Evolutionary conservation across 2,113 vertebrate genomes (phyloP), one percentile per base, ranked within the genome.

Genomic region (Canis aureus): DNA sequence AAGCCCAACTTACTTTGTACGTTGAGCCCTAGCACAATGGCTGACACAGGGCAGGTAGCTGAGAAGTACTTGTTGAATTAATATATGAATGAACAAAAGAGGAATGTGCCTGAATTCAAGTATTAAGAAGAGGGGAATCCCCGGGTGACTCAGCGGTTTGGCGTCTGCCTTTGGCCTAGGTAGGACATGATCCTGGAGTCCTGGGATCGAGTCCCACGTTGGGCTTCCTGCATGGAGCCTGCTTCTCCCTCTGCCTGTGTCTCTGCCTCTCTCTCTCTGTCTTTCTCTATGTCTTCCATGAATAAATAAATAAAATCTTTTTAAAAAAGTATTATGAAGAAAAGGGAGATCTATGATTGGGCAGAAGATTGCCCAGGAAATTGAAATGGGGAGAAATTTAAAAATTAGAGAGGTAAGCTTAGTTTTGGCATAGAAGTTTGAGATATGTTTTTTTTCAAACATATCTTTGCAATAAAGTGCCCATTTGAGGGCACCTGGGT

Each of bases 31-130:
- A 74, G 35, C 23, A 38, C 78, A 89, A 43, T 89, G 49, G 62
- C 69, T 83, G 59, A 84, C 69, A 95, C 20, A 2, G 66, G 59
- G n/a, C 38, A 66, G 49, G 22, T n/a, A 83, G n/a, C 88, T 51
- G 49, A 60, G 35, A 81, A 94, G 53, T 94, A 82, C 57, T 89
- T 76, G 88, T 79, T 85, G 88, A 79, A 67, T 91, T 51, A 91
- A 84, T 55, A 59, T 35, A 85, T 60, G 59, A 85, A 19, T 67
- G 67, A 66, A 67, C 55, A 84, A 43, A 78, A 84, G 74, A 62
- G 55, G 67, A 84, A 29, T 90, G 59, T 19, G 84, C 20, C 67
- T 49, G 11, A 66, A 76, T 76, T 76, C n/a, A 60, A 59, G 38
- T 60, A 71, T 11, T 95, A 59, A 95, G 79, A 95, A 43, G 43